Conservation (phyloP, 2,797 vertebrate genomes). For the Sebastes oblongus region DNA sequence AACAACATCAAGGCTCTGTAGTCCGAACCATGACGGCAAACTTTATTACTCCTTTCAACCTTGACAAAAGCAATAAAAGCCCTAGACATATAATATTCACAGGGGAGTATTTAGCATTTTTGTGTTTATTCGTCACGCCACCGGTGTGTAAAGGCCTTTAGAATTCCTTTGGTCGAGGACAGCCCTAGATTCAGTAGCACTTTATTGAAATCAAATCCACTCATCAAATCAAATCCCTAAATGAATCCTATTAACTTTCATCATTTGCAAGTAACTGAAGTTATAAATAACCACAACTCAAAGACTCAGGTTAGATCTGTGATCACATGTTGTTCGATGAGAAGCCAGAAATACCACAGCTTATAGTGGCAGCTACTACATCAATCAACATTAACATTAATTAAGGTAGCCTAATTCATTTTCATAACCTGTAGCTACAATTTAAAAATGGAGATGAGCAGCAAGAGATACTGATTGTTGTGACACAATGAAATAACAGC, state of each 20-base stretch:
- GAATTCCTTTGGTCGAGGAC: no score
- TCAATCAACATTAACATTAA: not conserved
- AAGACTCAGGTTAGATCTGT: not conserved
- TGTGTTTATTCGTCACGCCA: no score
- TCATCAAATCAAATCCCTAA: no score
- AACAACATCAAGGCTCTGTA: no score
- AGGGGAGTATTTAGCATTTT: no score
- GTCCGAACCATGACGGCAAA: no score
- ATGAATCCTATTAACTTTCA: no score
- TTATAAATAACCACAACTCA: not conserved
- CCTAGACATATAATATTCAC: rapidly evolving
- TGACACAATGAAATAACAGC: not conserved
- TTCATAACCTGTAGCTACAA: not conserved
- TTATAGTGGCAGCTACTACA: not conserved
- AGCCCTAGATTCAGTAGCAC: not conserved
- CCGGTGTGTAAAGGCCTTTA: no score
- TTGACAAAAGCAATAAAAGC: no score
- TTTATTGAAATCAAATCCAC: not conserved
- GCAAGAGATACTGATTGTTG: not conserved
- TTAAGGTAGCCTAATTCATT: not conserved
- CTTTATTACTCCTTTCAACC: no score
- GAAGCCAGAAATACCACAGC: not conserved
- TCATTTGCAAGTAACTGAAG: not conserved
- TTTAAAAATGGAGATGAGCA: not conserved
- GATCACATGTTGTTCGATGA: not conserved